Base-by-base conservation (phyloP, 2,888 invertebrate species). In the Lasioglossum morio region DNA sequence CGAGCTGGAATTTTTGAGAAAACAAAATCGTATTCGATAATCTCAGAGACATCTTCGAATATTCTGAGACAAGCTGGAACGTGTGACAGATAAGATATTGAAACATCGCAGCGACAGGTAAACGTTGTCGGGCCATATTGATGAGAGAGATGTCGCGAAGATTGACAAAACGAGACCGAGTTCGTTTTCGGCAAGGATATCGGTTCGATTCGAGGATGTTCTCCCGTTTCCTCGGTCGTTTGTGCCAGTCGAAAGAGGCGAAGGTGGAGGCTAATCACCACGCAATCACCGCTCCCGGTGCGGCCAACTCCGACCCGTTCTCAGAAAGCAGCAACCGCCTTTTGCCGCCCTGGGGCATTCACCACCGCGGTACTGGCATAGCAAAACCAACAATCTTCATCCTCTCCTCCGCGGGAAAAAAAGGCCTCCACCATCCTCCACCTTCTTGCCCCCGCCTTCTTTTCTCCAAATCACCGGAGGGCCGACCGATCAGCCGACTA, bases 351-450 rank as follows among this genome's bases (percentile, higher is more conserved):
- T 66, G 86, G 88, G 92, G 89, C 90, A 92, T 89, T 89, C 91
- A 91, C 92, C 92, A 91, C 90, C 91, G 85, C 92, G 87, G 85
- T 89, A 89, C 91, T 88, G 84, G 48, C 81, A 87, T 89, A 87
- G 92, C 93, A 94, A 94, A 94, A 94, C 94, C 93, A 94, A 94
- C 94, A 94, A 94, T 94, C 94, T 94, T 94, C 93, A 85, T 92
- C 92, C 91, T 90, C 87, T 85, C 82, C 87, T 89, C 88, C 88
- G 89, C 86, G 90, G 89, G 88, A 90, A 88, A 91, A 90, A 88
- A 91, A 91, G 87, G 84, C 91, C 90, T 87, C 89, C 90, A 85
- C 90, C 88, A 34, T 63, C 34, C 89, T 86, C 75, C 85, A 77
- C 82, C 85, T 81, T 70, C 83, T 80, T 74, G 86, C 72, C 90